Percentiles rank a stretch among this genome's conserved stretches.
Evolutionary conservation across 2,113 vertebrate species (phyloP).

Genomic region (Hemibagrus wyckioides): DNA sequence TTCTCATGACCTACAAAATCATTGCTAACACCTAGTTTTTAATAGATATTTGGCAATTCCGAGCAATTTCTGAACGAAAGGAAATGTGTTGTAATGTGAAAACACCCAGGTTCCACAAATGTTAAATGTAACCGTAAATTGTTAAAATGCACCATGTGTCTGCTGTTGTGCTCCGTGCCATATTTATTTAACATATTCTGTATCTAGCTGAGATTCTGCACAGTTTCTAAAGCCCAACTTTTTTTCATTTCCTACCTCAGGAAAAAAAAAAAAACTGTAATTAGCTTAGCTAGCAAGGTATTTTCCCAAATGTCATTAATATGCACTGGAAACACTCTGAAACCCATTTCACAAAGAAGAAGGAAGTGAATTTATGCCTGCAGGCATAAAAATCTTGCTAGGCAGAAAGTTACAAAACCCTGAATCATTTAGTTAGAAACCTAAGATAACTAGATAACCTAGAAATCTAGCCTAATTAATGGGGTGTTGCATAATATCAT

Average conservation of each 20-base stretch:
- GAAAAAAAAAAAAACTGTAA: not conserved
- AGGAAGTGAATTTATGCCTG: not conserved
- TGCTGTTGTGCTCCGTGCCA: not conserved
- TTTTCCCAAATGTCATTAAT: not conserved
- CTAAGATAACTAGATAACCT: not conserved
- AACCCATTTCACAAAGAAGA: not conserved
- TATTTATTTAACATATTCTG: not conserved
- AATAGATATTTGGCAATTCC: not conserved
- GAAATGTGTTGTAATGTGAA: not conserved
- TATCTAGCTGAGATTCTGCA: not conserved
- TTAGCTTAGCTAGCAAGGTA: not conserved
- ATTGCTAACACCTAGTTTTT: not conserved
- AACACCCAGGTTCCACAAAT: not conserved
- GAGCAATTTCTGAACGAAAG: not conserved
- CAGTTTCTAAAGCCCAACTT: not conserved
- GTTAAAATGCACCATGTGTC: not conserved
- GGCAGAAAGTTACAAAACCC: not conserved
- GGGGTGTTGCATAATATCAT: not conserved
- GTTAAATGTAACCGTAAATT: not conserved
- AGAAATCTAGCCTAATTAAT: not conserved
- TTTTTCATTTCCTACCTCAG: not conserved
- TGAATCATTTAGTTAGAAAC: not conserved
- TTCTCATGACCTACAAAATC: not conserved
- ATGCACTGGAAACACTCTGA: not conserved
- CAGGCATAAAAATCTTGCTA: not conserved